Evolutionary conservation across 2,888 invertebrate species (phyloP).

Genomic region (Arrhopalites spinosus): DNA sequence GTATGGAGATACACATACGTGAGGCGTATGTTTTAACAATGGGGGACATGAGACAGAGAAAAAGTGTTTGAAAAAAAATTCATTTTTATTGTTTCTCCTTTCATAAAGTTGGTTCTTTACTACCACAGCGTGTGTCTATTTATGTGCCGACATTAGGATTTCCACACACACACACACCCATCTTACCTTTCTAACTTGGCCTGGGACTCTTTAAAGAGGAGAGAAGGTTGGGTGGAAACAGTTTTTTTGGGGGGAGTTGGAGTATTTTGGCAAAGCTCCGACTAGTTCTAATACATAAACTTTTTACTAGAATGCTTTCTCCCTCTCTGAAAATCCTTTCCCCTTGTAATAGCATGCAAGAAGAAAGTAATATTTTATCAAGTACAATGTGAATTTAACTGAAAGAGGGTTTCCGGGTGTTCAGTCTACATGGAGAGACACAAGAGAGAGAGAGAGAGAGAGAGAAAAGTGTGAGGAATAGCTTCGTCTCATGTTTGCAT

Average conservation of each 20-base stretch:
- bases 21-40: not conserved
- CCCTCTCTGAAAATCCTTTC: not conserved
- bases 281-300: not conserved
- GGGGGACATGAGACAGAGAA: not conserved
- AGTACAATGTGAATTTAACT: not conserved
- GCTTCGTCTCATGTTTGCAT: no score
- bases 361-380: conserved; percentile 1
- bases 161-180: not conserved
- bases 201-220: no score
- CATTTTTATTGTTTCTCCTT: conserved; percentile 17
- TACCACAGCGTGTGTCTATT: not conserved
- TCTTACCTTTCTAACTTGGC: no score
- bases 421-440: no score
- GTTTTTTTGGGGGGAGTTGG: no score
- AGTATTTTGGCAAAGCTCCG: no score
- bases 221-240: no score
- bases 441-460: no score
- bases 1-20: not conserved
- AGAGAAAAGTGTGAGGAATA: no score
- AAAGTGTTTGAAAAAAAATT: conserved; percentile 11
- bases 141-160: conserved; percentile 9
- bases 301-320: not conserved
- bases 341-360: not conserved
- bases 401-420: not conserved
- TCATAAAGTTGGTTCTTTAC: conserved; percentile 16